Evolutionary conservation across 2,888 invertebrate species (phyloP), one percentile per base, ranked within the genome.

Genomic region (Lypha dubia): DNA sequence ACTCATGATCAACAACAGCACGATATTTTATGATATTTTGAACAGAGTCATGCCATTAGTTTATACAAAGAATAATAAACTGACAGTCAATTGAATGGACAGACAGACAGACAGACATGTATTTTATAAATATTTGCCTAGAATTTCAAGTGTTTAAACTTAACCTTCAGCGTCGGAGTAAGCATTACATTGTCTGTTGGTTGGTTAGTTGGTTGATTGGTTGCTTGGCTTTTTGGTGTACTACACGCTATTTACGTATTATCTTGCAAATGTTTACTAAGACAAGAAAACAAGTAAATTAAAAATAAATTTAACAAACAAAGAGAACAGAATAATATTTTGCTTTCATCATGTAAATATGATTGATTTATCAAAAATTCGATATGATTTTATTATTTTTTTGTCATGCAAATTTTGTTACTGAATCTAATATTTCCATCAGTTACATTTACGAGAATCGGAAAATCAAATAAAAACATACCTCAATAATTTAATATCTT

Each of bases 101-200:
- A 35, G 49, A 67, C 49, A 46, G 51, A 22, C 60, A 35, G 49
- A 67, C 49, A 46, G 49, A 20, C 60, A 41, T n/a, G 63, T 51
- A 28, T 41, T 41, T 73, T 65, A 65, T 65, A 65, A 79, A 73
- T 79, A 81, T 84, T 84, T 84, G 81, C 81, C 63, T 84, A 81
- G 81, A 84, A 84, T 84, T 81, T 84, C 73, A 84, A 84, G 74
- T 84, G 84, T 70, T 73, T 84, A 68, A 81, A 84, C 77, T 74
- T 84, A 84, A 84, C 84, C 84, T 84, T 84, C 81, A 74, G 15
- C 63, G 68, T 65, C 58, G 74, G 41, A 51, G 62, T 58, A 60
- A 60, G 24, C 49, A 74, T 62, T 49, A 41, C 53, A 46, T 22
- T 51, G 11, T 58, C 44, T 6, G n/a, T 24, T 51, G n/a, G 0